These are phyloP conservation scores for Patiria miniata DNA, from an alignment of 35 echinoderm and acorn worm genomes.

Conservation along the genomic window DNA sequence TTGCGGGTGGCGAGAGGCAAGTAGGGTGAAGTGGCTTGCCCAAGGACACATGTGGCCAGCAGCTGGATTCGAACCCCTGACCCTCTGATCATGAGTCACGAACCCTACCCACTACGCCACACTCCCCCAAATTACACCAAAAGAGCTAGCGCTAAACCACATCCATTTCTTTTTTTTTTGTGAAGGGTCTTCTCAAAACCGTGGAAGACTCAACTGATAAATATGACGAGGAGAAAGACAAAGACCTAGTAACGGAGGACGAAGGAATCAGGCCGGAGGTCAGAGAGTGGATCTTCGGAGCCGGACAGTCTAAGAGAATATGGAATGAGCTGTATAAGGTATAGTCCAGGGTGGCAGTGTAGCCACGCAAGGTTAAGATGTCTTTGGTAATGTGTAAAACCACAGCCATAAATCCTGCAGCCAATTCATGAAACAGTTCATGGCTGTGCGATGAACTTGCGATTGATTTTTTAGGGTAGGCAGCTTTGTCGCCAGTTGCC, in stretches of 20 bases:
- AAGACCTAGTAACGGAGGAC: slow-evolving; percentile 74
- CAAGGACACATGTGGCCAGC: too few species aligned
- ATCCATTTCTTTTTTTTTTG: neutral
- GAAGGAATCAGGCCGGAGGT: slow-evolving; percentile 70
- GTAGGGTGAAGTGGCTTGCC: too few species aligned
- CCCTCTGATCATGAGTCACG: too few species aligned
- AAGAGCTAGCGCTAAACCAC: too few species aligned
- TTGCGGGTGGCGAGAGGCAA: too few species aligned
- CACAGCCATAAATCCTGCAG: neutral
- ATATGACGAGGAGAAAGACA: slow-evolving; percentile 91
- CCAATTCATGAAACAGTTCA: neutral
- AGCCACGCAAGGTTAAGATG: neutral
- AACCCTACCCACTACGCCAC: too few species aligned
- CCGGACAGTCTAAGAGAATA: slow-evolving; percentile 92
- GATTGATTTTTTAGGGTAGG: too few species aligned
- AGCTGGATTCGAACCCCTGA: too few species aligned
- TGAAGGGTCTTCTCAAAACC: slow-evolving; percentile 60
- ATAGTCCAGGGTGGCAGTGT: neutral
- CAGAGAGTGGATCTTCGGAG: slow-evolving; percentile 70
- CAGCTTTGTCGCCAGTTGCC: too few species aligned
- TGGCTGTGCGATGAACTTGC: too few species aligned
- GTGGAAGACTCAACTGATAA: slow-evolving; percentile 70
- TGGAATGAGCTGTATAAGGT: slow-evolving; percentile 97
- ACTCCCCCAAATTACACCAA: neutral
- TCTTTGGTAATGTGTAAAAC: neutral